These are phyloP conservation scores for Gymnarchus niloticus DNA, from an alignment of 2,113 vertebrate species.

Conservation along the genomic window DNA sequence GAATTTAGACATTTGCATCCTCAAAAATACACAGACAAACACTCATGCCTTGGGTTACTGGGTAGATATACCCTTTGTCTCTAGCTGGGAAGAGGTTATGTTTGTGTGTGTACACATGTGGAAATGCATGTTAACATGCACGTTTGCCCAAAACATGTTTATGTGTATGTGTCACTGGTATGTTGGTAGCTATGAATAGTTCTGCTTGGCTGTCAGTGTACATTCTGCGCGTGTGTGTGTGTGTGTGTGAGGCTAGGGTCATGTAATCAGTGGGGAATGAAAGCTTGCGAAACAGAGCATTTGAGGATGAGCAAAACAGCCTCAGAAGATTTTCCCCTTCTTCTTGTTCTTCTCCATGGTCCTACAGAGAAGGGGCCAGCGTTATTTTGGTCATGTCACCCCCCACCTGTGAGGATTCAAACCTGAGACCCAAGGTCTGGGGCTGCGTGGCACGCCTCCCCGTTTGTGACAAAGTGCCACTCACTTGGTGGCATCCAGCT, in stretches of 20 bases:
- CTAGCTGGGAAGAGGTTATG: not conserved
- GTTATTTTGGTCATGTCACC: not conserved
- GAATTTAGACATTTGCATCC: constrained; percentile 15
- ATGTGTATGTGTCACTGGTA: not conserved
- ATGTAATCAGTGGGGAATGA: constrained; percentile 24
- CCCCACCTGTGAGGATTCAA: not conserved
- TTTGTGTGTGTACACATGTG: not conserved
- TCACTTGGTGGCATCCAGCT: constrained; percentile 70
- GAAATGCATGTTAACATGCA: not conserved
- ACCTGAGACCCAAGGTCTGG: not conserved
- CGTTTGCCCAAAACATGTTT: too few species aligned
- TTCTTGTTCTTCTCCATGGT: constrained; percentile 78
- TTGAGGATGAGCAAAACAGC: not conserved
- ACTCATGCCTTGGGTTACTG: constrained; percentile 23
- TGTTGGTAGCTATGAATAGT: not conserved
- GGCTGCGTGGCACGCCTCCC: not conserved
- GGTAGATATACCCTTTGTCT: not conserved
- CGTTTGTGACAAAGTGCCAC: constrained; percentile 23
- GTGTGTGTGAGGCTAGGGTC: constrained; percentile 30
- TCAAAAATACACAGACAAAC: constrained; percentile 44
- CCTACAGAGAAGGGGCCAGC: constrained; percentile 43
- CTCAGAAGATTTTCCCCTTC: constrained; percentile 71
- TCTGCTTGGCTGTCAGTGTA: not conserved
- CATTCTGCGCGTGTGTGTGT: not conserved
- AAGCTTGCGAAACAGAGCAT: constrained; percentile 33